These are phyloP conservation scores for Galbula dea DNA, from an alignment of 2,113 vertebrate genomes.

Conservation along the genomic window DNA sequence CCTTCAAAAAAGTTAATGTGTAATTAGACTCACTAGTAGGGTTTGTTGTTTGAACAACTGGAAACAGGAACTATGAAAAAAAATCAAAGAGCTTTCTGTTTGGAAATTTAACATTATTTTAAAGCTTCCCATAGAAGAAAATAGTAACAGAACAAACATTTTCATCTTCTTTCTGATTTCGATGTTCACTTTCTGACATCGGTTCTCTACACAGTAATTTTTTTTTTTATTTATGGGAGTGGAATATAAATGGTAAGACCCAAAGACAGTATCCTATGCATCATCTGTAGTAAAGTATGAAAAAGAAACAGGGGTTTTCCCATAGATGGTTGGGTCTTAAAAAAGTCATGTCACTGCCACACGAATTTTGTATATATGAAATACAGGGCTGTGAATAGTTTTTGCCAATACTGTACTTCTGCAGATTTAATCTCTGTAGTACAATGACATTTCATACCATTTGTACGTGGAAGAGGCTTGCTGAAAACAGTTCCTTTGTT, in stretches of 20 bases:
- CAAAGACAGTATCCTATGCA: not conserved
- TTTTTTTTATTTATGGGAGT: not conserved
- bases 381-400: not conserved
- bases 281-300: not conserved
- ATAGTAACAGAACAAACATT: not conserved
- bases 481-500: not conserved
- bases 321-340: not conserved
- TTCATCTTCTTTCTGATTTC: not conserved
- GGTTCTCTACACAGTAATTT: not conserved
- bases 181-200: not conserved
- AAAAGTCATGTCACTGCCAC: not conserved
- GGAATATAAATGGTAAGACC: not conserved
- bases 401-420: not conserved
- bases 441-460: not conserved
- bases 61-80: not conserved
- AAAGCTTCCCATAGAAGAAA: not conserved
- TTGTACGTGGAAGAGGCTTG: not conserved
- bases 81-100: not conserved
- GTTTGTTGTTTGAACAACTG: not conserved
- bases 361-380: not conserved
- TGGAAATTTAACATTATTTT: not conserved
- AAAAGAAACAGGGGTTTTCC: not conserved
- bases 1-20: not conserved
- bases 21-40: not conserved
- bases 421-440: not conserved